Evolutionary conservation across 2,888 invertebrate species (phyloP).

Genomic region (Pollenia griseotomentosa): DNA sequence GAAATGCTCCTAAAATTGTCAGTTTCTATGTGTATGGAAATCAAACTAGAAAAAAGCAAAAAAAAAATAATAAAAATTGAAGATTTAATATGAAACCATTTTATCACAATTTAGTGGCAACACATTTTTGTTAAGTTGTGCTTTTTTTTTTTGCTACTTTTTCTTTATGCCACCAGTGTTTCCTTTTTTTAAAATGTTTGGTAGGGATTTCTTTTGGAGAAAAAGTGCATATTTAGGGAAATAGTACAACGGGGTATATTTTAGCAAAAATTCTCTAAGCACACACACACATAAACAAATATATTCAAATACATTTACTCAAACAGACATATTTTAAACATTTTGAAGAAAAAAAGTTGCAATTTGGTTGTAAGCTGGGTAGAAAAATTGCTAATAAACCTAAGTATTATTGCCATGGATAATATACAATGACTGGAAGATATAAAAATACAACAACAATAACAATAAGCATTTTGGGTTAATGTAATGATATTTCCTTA

Average conservation of each 20-base stretch:
- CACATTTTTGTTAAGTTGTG: constrained; percentile 53
- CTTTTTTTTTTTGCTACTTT: constrained; percentile 9
- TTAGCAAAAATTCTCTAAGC: neutral
- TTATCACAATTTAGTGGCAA: constrained; percentile 72
- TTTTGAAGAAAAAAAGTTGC: constrained; percentile 19
- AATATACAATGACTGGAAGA: neutral
- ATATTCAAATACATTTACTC: no score
- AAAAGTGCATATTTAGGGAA: constrained; percentile 41
- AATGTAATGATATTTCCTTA: no score
- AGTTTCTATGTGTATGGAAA: constrained; percentile 14
- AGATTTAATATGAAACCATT: constrained; percentile 68
- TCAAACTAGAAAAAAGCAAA: constrained; percentile 2
- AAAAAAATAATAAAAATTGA: constrained; percentile 50
- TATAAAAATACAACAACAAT: no score
- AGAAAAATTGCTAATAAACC: constrained; percentile 22
- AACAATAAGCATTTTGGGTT: no score
- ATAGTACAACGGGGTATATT: neutral
- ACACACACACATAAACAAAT: neutral
- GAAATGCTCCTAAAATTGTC: constrained; percentile 1
- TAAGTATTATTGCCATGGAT: constrained; percentile 6
- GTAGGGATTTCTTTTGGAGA: neutral
- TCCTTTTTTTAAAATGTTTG: neutral
- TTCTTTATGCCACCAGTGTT: neutral
- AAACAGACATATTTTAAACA: constrained; percentile 1
- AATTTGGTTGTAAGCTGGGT: constrained; percentile 23